Conservation (phyloP, 2,113 vertebrate species). For the Panurus biarmicus region DNA sequence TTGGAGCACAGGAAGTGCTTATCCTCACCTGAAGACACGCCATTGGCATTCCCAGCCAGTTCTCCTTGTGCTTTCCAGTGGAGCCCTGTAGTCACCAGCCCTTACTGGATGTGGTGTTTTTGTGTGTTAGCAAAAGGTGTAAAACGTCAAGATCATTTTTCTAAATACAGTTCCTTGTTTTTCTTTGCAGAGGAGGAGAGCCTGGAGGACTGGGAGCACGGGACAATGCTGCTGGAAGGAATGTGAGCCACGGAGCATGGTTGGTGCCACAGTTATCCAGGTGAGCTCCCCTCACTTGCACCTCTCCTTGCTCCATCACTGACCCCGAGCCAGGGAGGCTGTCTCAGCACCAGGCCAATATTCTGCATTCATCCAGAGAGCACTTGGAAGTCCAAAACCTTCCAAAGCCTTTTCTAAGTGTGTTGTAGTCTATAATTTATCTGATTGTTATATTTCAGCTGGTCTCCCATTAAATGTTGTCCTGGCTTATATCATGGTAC, state of each 20-base stretch:
- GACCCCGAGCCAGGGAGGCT: not conserved
- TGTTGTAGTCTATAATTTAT: not conserved
- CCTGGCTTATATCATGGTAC: not conserved
- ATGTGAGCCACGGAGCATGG: slow-evolving; percentile 30
- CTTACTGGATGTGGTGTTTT: not conserved
- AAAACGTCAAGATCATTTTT: not conserved
- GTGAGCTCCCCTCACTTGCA: not conserved
- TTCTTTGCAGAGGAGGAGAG: slow-evolving; percentile 12
- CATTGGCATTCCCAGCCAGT: not conserved
- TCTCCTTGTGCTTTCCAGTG: not conserved
- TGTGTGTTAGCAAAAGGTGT: not conserved
- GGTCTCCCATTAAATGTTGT: not conserved
- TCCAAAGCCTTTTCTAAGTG: not conserved
- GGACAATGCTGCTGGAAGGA: slow-evolving; percentile 54
- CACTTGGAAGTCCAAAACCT: not conserved
- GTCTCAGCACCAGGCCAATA: not conserved
- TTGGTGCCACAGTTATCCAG: slow-evolving; percentile 60
- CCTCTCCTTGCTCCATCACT: not conserved
- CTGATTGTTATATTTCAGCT: not conserved
- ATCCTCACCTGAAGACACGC: not conserved
- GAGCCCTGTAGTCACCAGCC: accelerated
- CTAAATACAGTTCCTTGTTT: not conserved
- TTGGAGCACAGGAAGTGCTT: not conserved
- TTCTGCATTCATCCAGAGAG: not conserved
- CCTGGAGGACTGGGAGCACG: not conserved